Base-by-base conservation (phyloP, 2,888 invertebrate species). In the Iselma pallidipennis region DNA sequence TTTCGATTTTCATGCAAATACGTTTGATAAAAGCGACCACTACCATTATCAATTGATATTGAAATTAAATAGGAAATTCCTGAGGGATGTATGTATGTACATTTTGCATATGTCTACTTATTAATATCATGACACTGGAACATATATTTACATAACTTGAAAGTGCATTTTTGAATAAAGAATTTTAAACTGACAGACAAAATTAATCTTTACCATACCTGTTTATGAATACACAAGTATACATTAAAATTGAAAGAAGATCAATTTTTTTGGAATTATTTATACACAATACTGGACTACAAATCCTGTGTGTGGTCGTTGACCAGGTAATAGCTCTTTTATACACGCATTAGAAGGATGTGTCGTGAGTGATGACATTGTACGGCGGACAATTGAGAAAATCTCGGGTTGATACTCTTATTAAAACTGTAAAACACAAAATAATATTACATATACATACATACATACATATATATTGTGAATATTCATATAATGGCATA, bases 291-390 rank as follows among this genome's bases (percentile, higher is more conserved):
- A n/a, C n/a, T n/a, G n/a, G n/a, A n/a, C n/a, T n/a, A n/a, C n/a
- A n/a, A n/a, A n/a, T n/a, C n/a, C n/a, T n/a, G n/a, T n/a, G n/a
- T 59, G 57, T 64, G 66, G 64, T 66, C 64, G 66, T 64, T 66
- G 66, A 66, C 66, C 66, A 66, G 57, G 59, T 65, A 62, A 62
- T 65, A 53, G 55, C 56, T 48, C 14, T 49, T 54, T 55, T 56
- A 59, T 59, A 58, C 49, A 29, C 23, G 49, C 53, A 61, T 57
- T 57, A 50, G 57, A 61, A 61, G 57, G 60, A 60, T 60, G 51
- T 50, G 50, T 45, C 28, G 50, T 28, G 26, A 31, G 31, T 45
- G 25, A 37, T 63, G 59, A 53, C 55, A 55, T 59, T 59, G 56
- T 56, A 33, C 55, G 49, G 52, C n/a, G 19, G 42, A 59, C 31